phyloP scores from a whole-genome alignment of 2,888 invertebrate genomes.

The Seira ritae region DNA sequence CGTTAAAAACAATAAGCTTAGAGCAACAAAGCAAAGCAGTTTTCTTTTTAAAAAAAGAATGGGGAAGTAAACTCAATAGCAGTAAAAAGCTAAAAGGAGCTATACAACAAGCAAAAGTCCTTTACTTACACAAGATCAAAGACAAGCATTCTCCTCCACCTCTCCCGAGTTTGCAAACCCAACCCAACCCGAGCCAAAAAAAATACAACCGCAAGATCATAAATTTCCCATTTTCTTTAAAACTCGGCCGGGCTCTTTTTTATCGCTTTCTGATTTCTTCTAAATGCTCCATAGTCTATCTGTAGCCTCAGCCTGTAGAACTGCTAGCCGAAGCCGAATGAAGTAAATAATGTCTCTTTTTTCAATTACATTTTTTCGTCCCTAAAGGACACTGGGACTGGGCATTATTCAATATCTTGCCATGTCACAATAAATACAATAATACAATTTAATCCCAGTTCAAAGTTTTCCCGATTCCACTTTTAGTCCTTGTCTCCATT shows the following conservation, averaged over 20 bases:
- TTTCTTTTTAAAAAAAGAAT: background rate
- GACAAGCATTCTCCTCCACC: background rate
- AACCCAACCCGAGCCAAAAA: constrained; percentile 20
- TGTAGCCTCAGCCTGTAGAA: background rate
- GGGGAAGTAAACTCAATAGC: too few species aligned
- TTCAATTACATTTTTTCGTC: background rate
- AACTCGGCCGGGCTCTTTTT: background rate
- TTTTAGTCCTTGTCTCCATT: background rate
- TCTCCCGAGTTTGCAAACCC: too few species aligned
- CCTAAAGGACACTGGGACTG: background rate
- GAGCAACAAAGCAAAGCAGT: too few species aligned
- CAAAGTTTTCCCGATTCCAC: background rate
- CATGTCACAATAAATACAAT: too few species aligned
- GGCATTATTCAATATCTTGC: background rate
- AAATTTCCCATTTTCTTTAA: constrained; percentile 33
- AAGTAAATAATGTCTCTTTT: background rate
- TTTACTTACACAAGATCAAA: background rate
- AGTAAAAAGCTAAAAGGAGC: too few species aligned
- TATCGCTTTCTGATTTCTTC: background rate
- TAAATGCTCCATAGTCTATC: background rate
- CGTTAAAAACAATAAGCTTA: too few species aligned
- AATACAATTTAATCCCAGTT: background rate
- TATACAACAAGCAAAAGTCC: too few species aligned
- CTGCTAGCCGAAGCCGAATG: background rate
- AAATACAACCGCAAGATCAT: constrained; percentile 47